These are phyloP conservation scores for Euphonia xanthogaster DNA, from an alignment of 2,797 vertebrate species.

Conservation along the genomic window DNA sequence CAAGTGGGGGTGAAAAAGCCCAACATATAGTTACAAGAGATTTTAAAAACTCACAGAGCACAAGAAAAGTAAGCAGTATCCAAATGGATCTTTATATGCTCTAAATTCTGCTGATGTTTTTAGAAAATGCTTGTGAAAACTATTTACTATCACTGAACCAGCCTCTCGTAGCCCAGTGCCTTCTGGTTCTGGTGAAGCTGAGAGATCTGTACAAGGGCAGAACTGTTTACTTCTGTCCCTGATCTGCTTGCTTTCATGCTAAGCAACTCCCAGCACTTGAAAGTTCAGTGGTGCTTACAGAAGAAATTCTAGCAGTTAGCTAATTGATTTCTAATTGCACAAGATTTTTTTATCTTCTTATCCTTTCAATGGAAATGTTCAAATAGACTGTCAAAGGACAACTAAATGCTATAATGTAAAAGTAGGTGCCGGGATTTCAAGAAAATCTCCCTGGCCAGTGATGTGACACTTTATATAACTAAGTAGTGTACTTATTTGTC, in stretches of 20 bases:
- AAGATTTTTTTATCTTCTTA: neutral
- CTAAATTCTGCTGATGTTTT: neutral
- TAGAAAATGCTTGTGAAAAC: neutral
- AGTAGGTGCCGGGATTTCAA: neutral
- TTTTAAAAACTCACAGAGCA: neutral
- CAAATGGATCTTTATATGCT: neutral
- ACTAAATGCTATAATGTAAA: neutral
- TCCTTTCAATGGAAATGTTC: neutral
- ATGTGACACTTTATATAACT: neutral
- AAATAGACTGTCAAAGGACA: neutral
- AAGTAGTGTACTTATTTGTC: neutral
- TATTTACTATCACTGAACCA: neutral
- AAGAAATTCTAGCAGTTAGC: neutral
- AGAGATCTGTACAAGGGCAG: neutral
- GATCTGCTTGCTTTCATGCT: neutral
- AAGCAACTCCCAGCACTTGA: neutral
- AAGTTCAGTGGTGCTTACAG: neutral
- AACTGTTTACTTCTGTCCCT: neutral
- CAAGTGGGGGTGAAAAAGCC: neutral
- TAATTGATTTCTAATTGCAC: neutral
- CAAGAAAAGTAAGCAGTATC: neutral
- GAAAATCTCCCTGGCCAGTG: neutral
- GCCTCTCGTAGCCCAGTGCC: neutral
- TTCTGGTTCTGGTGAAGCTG: neutral
- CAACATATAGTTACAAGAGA: neutral